These are phyloP conservation scores for Mesocentrotus franciscanus DNA, from an alignment of 53 echinoderm and acorn worm genomes.

Conservation along the genomic window DNA sequence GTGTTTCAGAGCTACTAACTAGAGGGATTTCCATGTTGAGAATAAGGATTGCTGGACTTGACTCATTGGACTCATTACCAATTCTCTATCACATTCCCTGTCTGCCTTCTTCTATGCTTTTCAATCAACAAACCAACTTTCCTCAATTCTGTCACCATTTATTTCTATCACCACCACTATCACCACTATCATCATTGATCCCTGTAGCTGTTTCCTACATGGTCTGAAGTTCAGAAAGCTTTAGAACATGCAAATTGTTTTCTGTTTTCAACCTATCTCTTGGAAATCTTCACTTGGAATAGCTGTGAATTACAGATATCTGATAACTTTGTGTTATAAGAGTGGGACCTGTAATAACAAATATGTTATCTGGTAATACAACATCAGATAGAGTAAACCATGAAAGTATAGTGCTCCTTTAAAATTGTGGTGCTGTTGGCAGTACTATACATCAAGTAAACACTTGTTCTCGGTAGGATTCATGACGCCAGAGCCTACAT, in stretches of 20 bases:
- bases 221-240: neutral
- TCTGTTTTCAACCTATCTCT: neutral
- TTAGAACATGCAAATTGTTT: neutral
- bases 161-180: neutral
- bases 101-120: neutral
- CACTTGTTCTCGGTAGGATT: neutral
- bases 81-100: neutral
- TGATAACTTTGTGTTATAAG: neutral
- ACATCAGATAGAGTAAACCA: neutral
- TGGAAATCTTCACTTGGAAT: neutral
- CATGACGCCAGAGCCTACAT: neutral
- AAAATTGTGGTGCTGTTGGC: neutral
- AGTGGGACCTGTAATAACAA: neutral
- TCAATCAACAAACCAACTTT: neutral
- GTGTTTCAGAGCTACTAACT: neutral
- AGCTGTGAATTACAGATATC: neutral
- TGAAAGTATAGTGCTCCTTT: neutral
- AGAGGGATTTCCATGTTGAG: neutral
- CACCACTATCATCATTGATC: neutral
- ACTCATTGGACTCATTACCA: too few relatives aligned
- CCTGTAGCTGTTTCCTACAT: neutral
- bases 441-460: neutral
- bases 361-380: neutral
- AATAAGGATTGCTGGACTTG: neutral
- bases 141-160: neutral